phyloP scores from a whole-genome alignment of 2,113 vertebrate genomes.

The Mustela nigripes region DNA sequence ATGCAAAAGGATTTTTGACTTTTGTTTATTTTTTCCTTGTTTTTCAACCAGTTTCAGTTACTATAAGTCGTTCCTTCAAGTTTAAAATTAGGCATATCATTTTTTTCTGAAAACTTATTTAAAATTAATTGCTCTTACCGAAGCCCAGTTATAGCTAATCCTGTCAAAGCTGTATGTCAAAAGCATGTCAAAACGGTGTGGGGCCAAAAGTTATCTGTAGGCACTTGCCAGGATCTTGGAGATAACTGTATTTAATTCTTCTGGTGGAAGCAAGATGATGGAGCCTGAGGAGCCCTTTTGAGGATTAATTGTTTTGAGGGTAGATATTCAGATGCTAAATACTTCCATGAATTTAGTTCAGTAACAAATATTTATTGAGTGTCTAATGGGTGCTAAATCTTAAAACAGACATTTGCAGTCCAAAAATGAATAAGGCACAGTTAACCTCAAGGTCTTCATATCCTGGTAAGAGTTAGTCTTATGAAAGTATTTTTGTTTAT shows the following conservation, averaged over 20 bases:
- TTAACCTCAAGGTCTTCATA: not conserved
- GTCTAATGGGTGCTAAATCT: not conserved
- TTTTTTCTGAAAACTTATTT: slow-evolving; percentile 18
- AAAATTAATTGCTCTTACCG: slow-evolving; percentile 8
- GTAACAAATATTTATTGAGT: not conserved
- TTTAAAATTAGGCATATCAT: slow-evolving; percentile 4
- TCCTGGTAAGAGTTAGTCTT: not conserved
- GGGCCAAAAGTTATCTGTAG: not conserved
- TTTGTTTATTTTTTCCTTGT: not conserved
- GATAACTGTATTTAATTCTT: slow-evolving; percentile 1
- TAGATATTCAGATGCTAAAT: not conserved
- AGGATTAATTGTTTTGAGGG: not conserved
- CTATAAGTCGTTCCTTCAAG: not conserved
- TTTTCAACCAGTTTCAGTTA: slow-evolving; percentile 30
- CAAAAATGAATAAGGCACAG: not conserved
- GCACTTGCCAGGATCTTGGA: not conserved
- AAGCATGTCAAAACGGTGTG: not conserved
- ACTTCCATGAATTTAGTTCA: not conserved
- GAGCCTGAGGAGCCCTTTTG: not conserved
- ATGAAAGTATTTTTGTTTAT: slow-evolving; percentile 27
- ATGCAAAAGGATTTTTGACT: not conserved
- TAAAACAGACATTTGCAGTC: not conserved
- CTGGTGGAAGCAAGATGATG: not conserved
- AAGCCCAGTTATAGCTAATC: not conserved
- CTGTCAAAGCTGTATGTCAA: not conserved